Conservation (phyloP, 2,113 vertebrate species). For the Salvator merianae region DNA sequence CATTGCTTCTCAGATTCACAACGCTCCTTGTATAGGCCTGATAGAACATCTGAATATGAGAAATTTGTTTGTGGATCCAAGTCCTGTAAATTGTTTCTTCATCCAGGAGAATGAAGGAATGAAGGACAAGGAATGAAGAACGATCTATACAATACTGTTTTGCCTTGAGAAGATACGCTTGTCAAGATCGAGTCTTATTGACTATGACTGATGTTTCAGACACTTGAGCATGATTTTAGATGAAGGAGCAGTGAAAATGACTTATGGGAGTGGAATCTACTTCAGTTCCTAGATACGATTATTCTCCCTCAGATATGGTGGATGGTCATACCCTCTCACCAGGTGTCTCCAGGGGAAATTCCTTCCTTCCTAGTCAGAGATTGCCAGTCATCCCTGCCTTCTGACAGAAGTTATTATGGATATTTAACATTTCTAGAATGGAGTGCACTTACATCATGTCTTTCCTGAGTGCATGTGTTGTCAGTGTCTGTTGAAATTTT, state of each 20-base stretch:
- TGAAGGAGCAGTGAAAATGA: background rate
- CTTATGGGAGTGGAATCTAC: background rate
- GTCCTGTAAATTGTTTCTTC: no score
- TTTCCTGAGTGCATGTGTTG: background rate
- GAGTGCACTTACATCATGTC: background rate
- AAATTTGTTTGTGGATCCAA: no score
- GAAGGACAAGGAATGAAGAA: no score
- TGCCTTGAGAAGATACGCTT: no score
- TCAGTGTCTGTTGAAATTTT: background rate
- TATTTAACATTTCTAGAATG: background rate
- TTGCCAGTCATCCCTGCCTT: background rate
- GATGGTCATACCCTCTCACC: background rate
- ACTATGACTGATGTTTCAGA: no score
- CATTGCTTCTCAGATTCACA: no score
- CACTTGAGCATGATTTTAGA: no score
- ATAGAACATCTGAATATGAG: no score
- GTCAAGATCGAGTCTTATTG: no score
- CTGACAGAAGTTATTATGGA: background rate
- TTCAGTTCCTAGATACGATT: background rate
- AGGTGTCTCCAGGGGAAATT: background rate
- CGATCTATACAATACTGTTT: no score
- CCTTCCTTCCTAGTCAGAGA: background rate
- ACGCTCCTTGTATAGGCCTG: no score
- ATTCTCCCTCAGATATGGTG: background rate
- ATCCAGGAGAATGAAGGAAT: no score